Evolutionary conservation across 2,797 vertebrate genomes (phyloP).

Genomic region (Phylloscopus collybita): DNA sequence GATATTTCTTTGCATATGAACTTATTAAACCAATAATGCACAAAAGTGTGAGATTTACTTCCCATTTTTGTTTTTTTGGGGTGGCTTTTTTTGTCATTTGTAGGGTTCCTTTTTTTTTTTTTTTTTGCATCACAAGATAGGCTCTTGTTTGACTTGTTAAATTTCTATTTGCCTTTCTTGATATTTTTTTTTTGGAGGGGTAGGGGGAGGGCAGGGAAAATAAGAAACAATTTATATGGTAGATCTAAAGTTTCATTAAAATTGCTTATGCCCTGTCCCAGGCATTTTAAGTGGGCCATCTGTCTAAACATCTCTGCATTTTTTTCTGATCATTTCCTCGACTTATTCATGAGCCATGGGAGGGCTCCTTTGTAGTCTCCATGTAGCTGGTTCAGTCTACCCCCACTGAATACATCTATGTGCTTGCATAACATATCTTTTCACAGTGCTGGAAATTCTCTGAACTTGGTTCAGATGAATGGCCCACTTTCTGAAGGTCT

Average conservation of each 20-base stretch:
- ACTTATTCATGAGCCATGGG: conserved; percentile 99
- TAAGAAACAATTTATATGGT: conserved; percentile 91
- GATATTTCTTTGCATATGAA: conserved; percentile 69
- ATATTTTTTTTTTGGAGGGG: conserved; percentile 31
- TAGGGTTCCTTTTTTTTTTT: not conserved
- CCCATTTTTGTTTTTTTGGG: not conserved
- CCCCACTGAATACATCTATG: conserved; percentile 94
- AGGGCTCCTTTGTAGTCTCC: conserved; percentile 98
- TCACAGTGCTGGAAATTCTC: conserved; percentile 86
- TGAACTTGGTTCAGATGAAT: conserved; percentile 89
- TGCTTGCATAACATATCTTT: conserved; percentile 90
- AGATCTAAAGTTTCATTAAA: conserved; percentile 99
- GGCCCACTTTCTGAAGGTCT: conserved; percentile 84
- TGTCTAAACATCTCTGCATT: conserved; percentile 99
- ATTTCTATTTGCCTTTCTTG: conserved; percentile 83
- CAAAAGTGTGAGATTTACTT: conserved; percentile 61
- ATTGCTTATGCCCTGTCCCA: conserved; percentile 89
- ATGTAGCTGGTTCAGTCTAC: conserved; percentile 89
- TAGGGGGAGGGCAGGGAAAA: conserved; percentile 75
- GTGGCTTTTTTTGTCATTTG: conserved; percentile 39
- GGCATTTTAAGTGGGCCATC: conserved; percentile 99
- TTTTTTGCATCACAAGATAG: conserved; percentile 76
- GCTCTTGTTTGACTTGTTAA: conserved; percentile 66
- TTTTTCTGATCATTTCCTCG: conserved; percentile 99
- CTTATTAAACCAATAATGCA: conserved; percentile 70